phyloP scores from a whole-genome alignment of 2,797 vertebrate species.

The Mus caroli region DNA sequence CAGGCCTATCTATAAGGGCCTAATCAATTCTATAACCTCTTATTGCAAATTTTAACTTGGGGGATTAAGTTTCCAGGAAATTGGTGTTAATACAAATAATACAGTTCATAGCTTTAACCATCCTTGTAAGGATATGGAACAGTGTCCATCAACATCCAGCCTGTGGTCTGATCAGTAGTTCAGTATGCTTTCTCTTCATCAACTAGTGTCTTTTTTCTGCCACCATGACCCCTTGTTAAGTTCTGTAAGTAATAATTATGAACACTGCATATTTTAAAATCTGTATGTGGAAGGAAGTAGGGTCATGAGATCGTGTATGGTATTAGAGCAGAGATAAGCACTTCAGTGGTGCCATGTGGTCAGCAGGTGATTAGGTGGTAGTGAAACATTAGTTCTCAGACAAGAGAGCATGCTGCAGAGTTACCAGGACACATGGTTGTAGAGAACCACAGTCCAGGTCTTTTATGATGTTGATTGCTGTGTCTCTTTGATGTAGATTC shows the following conservation, averaged over 20 bases:
- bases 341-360: no score
- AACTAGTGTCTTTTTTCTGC: accelerated
- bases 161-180: background rate
- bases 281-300: accelerated
- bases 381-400: background rate
- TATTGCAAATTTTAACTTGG: no score
- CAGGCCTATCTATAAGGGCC: no score
- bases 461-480: background rate
- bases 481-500: background rate
- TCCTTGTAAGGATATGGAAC: background rate
- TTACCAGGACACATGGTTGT: no score
- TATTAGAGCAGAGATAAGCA: background rate
- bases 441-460: background rate
- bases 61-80: background rate
- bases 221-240: no score
- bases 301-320: no score
- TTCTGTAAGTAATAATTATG: background rate
- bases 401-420: background rate
- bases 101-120: accelerated
- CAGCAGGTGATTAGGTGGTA: background rate
- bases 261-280: background rate
- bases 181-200: background rate
- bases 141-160: no score
- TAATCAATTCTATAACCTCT: background rate
- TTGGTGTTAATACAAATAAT: background rate